These are phyloP conservation scores for Standfussiana lucernea DNA, from an alignment of 2,888 invertebrate species.

Conservation along the genomic window DNA sequence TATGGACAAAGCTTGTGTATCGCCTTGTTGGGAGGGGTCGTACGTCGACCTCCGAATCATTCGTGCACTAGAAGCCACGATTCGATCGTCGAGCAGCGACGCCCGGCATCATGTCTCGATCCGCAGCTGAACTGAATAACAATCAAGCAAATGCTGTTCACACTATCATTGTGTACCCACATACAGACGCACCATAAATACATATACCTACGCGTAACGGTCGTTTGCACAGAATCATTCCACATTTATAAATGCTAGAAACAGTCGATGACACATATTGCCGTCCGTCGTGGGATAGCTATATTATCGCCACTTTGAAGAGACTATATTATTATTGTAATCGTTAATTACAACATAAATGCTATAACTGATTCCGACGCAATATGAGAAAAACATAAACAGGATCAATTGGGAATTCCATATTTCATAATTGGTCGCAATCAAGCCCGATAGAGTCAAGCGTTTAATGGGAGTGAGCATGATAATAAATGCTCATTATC, in stretches of 20 bases:
- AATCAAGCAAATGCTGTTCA: conserved; percentile 75
- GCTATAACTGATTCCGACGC: conserved; percentile 18
- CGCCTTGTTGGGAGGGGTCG: conserved; percentile 71
- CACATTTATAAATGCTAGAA: conserved; percentile 60
- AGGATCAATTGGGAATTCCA: conserved; percentile 38
- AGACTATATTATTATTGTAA: conserved; percentile 36
- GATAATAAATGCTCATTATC: conserved; percentile 30
- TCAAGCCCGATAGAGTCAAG: conserved; percentile 1
- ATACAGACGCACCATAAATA: conserved; percentile 52
- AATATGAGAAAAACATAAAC: conserved; percentile 39
- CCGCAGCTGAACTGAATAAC: conserved; percentile 79
- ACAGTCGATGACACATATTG: conserved; percentile 63
- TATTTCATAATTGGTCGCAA: conserved; percentile 20
- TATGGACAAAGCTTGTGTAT: conserved; percentile 67
- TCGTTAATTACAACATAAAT: conserved; percentile 39
- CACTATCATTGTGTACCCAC: conserved; percentile 66
- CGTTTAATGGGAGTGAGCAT: conserved; percentile 25
- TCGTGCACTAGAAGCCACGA: conserved; percentile 73
- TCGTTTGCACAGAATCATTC: conserved; percentile 72
- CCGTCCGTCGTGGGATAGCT: conserved; percentile 28
- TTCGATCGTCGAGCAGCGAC: conserved; percentile 68
- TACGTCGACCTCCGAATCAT: conserved; percentile 79
- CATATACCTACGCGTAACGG: conserved; percentile 69
- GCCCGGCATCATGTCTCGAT: conserved; percentile 75
- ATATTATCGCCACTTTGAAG: conserved; percentile 45